A percentile compares a stretch with the other conserved stretches of the same genome.
These are phyloP conservation scores for Orthonyx spaldingii DNA, from an alignment of 2,113 vertebrate genomes.

Conservation along the genomic window DNA sequence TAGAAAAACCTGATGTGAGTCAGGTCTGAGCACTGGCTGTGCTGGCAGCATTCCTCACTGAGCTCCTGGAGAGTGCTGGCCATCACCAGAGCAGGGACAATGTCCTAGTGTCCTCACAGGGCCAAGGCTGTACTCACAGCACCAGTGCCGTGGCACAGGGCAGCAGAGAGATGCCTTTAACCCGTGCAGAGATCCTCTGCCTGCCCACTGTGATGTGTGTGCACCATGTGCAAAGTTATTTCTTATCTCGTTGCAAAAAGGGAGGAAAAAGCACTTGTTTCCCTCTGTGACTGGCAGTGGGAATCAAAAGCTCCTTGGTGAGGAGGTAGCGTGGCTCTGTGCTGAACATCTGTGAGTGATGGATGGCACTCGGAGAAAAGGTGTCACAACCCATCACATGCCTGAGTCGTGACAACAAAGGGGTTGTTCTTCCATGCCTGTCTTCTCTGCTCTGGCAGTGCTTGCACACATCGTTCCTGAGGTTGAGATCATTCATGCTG, in stretches of 20 bases:
- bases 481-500: slow-evolving; percentile 2
- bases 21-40: neutral
- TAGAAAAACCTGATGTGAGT: neutral
- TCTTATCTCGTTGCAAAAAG: neutral
- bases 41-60: neutral
- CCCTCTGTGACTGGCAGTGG: neutral
- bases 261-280: neutral
- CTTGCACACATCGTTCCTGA: neutral
- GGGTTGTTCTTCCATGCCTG: neutral
- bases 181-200: neutral
- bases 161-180: neutral
- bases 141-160: neutral
- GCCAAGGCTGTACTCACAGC: neutral
- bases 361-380: neutral
- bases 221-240: neutral
- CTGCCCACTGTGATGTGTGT: accelerated
- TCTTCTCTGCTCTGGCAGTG: neutral
- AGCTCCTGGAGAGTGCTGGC: neutral
- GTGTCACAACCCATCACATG: neutral
- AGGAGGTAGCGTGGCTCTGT: neutral
- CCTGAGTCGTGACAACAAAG: neutral
- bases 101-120: neutral
- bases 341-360: neutral
- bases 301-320: neutral
- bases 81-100: neutral